Conservation (phyloP, 2,888 invertebrate genomes). For the Drosophila antonietae region DNA sequence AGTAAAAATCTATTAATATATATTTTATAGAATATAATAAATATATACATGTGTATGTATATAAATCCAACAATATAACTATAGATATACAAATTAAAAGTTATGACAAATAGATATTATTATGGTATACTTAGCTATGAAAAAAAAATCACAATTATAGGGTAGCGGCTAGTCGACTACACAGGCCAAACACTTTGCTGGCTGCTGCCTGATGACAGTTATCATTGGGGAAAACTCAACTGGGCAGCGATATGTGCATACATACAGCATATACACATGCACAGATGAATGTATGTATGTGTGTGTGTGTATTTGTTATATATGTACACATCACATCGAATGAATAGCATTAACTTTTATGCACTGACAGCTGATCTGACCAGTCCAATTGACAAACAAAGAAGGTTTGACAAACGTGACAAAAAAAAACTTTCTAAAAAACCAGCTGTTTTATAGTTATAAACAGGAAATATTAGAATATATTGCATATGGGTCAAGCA, state of each 20-base stretch:
- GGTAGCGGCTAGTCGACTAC: not conserved
- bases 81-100: not conserved
- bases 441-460: not conserved
- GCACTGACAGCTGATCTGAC: conserved; percentile 42
- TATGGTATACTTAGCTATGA: not conserved
- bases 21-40: not conserved
- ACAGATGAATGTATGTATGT: not conserved
- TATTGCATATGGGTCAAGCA: conserved; percentile 12
- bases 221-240: conserved; percentile 50
- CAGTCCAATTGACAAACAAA: conserved; percentile 19
- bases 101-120: not conserved
- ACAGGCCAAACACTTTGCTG: not conserved
- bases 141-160: not conserved
- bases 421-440: conserved; percentile 48
- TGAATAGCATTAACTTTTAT: conserved; percentile 44
- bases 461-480: conserved; percentile 35
- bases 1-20: not conserved
- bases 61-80: not conserved
- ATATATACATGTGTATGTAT: not conserved
- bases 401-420: not conserved
- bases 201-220: conserved; percentile 39
- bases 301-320: not conserved
- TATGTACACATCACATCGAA: not conserved
- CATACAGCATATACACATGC: not conserved
- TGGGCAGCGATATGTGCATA: conserved; percentile 4